Conservation (phyloP, 2,113 vertebrate species). For the Tetrax tetrax region DNA sequence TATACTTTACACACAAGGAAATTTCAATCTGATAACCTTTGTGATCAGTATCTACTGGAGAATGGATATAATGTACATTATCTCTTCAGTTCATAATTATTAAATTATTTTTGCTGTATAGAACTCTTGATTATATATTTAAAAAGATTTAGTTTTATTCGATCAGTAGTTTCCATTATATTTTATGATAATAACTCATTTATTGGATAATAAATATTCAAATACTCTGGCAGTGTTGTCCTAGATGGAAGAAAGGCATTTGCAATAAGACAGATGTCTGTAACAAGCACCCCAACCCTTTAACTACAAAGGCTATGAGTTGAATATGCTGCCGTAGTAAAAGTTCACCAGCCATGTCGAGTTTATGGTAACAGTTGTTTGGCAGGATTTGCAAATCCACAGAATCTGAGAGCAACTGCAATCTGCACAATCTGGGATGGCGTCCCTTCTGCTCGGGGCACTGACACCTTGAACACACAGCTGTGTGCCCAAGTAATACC, state of each 20-base stretch:
- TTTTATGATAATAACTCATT: neutral
- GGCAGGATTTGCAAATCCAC: neutral
- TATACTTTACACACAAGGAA: neutral
- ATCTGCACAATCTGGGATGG: too few relatives aligned
- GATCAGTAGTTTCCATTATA: neutral
- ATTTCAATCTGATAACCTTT: neutral
- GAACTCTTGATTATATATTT: neutral
- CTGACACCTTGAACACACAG: neutral
- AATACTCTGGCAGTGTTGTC: neutral
- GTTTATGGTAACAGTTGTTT: neutral
- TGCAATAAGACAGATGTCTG: neutral
- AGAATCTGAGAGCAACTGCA: neutral
- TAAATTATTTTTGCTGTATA: neutral
- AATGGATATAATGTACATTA: neutral
- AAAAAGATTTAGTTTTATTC: neutral
- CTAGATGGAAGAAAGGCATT: neutral
- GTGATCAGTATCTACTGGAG: neutral
- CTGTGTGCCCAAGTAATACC: neutral
- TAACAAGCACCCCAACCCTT: neutral
- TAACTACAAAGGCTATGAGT: neutral
- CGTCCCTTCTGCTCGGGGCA: neutral
- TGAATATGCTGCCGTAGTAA: neutral
- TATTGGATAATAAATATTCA: neutral
- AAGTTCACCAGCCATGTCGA: neutral
- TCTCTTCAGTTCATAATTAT: neutral